phyloP scores from a whole-genome alignment of 2,888 invertebrate genomes.

The Timema podura region DNA sequence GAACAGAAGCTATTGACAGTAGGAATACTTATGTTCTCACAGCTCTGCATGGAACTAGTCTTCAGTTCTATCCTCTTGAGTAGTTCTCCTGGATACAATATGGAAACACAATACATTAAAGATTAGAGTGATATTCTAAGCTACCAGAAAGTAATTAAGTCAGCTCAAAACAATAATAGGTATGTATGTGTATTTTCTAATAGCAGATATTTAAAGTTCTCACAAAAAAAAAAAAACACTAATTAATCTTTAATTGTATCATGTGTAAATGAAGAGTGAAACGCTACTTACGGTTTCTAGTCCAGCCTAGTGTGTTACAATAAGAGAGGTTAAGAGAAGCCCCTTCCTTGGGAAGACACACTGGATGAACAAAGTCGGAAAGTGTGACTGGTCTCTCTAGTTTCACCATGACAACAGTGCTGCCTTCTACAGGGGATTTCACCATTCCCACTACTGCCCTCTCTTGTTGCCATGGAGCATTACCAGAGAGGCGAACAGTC shows the following conservation, averaged over 20 bases:
- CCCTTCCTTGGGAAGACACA: slow-evolving; percentile 67
- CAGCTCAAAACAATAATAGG: too few relatives aligned
- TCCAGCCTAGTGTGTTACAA: slow-evolving; percentile 85
- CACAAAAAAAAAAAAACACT: too few relatives aligned
- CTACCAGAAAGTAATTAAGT: too few relatives aligned
- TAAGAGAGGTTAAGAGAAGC: slow-evolving; percentile 47
- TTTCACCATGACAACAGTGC: slow-evolving; percentile 75
- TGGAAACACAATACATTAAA: too few relatives aligned
- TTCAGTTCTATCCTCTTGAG: slow-evolving; percentile 75
- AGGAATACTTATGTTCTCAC: slow-evolving; percentile 81
- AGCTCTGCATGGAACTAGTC: slow-evolving; percentile 71
- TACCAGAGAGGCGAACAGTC: slow-evolving; percentile 68
- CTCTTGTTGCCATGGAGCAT: slow-evolving; percentile 85
- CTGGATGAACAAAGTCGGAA: slow-evolving; percentile 79
- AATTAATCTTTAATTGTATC: too few relatives aligned
- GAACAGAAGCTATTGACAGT: slow-evolving; percentile 80
- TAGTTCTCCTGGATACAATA: slow-evolving; percentile 54
- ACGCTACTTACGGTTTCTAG: slow-evolving; percentile 56
- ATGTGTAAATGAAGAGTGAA: too few relatives aligned
- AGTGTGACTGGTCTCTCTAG: slow-evolving; percentile 69
- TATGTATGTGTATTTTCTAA: not conserved
- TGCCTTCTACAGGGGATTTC: slow-evolving; percentile 85
- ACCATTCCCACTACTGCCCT: slow-evolving; percentile 82
- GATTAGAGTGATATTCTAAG: too few relatives aligned
- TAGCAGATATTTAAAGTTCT: not conserved